These are phyloP conservation scores for Zoanthus sansibaricus DNA, from an alignment of 92 coral and sea anemone genomes.

Conservation along the genomic window DNA sequence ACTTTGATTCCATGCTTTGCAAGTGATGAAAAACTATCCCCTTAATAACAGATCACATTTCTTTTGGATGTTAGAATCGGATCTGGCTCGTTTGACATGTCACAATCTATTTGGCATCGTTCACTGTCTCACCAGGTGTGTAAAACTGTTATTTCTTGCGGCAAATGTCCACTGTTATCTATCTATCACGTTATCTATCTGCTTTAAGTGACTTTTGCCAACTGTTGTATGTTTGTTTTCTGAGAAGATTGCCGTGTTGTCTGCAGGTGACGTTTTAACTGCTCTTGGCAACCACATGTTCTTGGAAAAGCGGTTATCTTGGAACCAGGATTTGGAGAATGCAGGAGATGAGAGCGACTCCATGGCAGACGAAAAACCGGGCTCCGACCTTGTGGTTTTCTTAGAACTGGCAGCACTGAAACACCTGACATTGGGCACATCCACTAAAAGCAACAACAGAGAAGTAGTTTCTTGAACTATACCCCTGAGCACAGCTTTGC, in stretches of 20 bases:
- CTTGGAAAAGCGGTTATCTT: neutral
- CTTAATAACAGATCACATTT: no score
- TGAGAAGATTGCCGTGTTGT: slow-evolving; percentile 1
- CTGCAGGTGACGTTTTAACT: neutral
- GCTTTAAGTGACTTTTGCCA: neutral
- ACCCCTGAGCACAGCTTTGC: neutral
- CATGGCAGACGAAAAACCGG: neutral
- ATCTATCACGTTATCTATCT: no score
- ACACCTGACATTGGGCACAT: neutral
- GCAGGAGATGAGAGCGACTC: neutral
- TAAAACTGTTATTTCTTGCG: no score
- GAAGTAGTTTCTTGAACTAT: neutral
- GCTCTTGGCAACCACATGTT: neutral
- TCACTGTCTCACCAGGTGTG: no score
- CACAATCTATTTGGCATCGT: no score
- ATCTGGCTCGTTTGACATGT: no score
- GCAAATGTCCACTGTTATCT: no score
- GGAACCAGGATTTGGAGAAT: neutral
- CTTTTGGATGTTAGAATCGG: no score
- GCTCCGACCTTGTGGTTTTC: neutral
- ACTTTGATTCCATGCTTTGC: no score
- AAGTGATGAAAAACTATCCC: no score
- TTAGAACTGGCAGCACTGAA: neutral
- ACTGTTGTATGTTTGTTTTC: neutral
- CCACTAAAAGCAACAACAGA: neutral